Evolutionary conservation across 2,888 invertebrate species (phyloP).

Genomic region (Himalopsyche anomala): DNA sequence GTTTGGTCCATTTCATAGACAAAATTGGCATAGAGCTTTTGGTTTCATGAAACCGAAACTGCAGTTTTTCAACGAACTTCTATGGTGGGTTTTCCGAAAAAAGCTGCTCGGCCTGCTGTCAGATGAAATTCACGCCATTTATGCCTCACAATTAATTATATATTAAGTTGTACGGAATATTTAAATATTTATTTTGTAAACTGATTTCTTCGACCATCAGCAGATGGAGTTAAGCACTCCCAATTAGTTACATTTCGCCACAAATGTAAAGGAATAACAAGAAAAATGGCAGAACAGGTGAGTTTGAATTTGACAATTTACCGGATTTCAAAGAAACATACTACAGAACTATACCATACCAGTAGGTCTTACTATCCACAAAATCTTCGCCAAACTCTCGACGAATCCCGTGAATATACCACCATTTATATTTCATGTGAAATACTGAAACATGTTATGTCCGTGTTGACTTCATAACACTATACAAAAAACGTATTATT

Average conservation of each 20-base stretch:
- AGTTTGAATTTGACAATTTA: conserved; percentile 68
- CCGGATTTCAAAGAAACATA: conserved; percentile 30
- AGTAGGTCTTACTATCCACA: neutral
- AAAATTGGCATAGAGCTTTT: conserved; percentile 7
- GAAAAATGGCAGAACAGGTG: conserved; percentile 87
- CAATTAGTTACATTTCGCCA: conserved; percentile 41
- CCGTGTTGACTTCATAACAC: conserved; percentile 22
- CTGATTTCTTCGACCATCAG: conserved; percentile 26
- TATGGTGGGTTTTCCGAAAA: conserved; percentile 17
- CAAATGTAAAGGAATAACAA: conserved; percentile 78
- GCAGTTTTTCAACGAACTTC: conserved; percentile 26
- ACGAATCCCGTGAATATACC: conserved; percentile 20
- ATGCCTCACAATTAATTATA: conserved; percentile 5
- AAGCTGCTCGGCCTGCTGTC: conserved; percentile 30
- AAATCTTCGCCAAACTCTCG: neutral
- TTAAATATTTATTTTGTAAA: conserved; percentile 1
- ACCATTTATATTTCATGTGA: conserved; percentile 5
- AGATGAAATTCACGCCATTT: conserved; percentile 31
- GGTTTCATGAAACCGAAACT: conserved; percentile 3
- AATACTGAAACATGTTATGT: conserved; percentile 27
- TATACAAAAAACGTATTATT: neutral
- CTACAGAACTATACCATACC: neutral
- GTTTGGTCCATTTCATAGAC: conserved; percentile 1
- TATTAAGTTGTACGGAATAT: neutral
- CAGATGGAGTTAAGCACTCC: conserved; percentile 26